Percentiles rank a stretch among this genome's conserved stretches.
Conservation (phyloP, 2,797 vertebrate species). For the Allobates femoralis region DNA sequence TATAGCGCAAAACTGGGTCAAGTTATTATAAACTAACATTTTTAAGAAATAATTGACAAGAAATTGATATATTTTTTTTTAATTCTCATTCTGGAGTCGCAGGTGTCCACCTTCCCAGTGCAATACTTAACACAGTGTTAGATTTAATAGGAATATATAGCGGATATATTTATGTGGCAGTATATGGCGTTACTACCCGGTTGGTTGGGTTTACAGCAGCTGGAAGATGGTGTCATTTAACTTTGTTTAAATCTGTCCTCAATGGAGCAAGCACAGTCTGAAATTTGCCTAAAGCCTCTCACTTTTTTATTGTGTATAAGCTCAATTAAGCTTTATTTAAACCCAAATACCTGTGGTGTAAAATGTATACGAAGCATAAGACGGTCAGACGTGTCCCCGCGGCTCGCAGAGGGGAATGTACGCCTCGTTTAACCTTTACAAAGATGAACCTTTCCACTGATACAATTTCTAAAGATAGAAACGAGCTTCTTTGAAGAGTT, state of each 20-base stretch:
- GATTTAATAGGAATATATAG: background rate
- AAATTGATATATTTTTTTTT: background rate
- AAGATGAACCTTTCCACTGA: conserved; percentile 28
- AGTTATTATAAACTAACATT: background rate
- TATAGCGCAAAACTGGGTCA: background rate
- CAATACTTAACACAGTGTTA: background rate
- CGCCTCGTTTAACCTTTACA: conserved; percentile 48
- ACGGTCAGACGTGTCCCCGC: background rate
- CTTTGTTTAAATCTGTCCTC: conserved; percentile 27
- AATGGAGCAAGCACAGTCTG: conserved; percentile 27
- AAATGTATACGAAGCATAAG: conserved; percentile 29
- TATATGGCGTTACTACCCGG: background rate
- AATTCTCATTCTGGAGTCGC: background rate
- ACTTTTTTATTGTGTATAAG: conserved; percentile 45
- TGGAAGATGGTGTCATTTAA: conserved; percentile 20
- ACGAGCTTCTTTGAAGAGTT: conserved; percentile 3
- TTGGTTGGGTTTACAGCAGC: conserved; percentile 37
- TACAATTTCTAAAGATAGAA: conserved; percentile 41
- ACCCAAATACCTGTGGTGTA: conserved; percentile 21
- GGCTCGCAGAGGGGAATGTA: conserved; percentile 4
- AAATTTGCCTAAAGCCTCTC: conserved; percentile 35
- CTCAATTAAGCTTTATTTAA: conserved; percentile 56
- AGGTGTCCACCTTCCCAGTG: background rate
- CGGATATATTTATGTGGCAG: conserved; percentile 14
- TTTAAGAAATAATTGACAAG: too few species aligned